Conservation (phyloP, 2,113 vertebrate species). For the Nematolebias whitei region DNA sequence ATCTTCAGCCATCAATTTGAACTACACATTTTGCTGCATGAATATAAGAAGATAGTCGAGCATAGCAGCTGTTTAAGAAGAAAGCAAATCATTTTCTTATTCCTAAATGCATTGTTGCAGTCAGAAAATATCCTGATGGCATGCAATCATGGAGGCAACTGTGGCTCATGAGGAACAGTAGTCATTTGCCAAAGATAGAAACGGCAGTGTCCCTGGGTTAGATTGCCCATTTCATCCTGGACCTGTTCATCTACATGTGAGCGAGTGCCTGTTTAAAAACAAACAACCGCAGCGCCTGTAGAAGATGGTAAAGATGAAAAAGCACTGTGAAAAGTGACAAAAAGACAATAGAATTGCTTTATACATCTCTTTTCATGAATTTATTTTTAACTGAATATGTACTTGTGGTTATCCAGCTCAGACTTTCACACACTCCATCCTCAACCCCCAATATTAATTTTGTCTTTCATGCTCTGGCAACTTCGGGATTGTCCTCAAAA, state of each 20-base stretch:
- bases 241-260: too few relatives aligned
- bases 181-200: background rate
- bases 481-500: conserved; percentile 66
- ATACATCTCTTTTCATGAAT: background rate
- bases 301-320: background rate
- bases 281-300: background rate
- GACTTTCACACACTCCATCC: background rate
- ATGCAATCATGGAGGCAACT: background rate
- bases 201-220: background rate
- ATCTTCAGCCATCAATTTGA: background rate
- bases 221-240: background rate
- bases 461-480: conserved; percentile 61
- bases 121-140: background rate
- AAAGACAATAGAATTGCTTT: too few relatives aligned
- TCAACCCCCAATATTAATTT: conserved; percentile 25
- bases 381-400: background rate
- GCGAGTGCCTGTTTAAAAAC: too few relatives aligned
- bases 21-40: background rate
- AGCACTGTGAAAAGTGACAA: background rate
- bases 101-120: background rate
- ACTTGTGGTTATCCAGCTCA: background rate
- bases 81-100: conserved; percentile 18
- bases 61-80: background rate
- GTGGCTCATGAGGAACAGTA: background rate
- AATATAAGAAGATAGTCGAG: conserved; percentile 8